Conservation (phyloP, 2,113 vertebrate species). For the Rafetus swinhoei region DNA sequence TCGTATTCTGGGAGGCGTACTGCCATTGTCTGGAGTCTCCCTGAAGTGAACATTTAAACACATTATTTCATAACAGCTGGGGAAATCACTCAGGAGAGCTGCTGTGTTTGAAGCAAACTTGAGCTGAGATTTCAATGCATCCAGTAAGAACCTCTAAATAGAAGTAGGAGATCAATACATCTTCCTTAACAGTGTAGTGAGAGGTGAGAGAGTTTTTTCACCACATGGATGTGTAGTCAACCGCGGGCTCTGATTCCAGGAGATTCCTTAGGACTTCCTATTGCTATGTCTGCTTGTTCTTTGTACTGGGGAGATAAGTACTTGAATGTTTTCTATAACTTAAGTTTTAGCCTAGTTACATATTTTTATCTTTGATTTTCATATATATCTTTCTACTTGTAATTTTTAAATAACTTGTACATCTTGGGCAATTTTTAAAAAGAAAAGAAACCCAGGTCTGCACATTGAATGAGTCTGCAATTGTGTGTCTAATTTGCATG, state of each 20-base stretch:
- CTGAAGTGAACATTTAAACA: slow-evolving; percentile 59
- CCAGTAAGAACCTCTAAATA: slow-evolving; percentile 44
- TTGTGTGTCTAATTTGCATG: accelerated
- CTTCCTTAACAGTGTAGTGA: background rate
- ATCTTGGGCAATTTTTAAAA: background rate
- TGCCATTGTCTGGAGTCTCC: slow-evolving; percentile 61
- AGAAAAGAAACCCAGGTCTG: background rate
- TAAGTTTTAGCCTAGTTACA: background rate
- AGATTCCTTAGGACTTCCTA: background rate
- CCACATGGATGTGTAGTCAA: background rate
- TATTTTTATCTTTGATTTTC: background rate
- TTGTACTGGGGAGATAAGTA: background rate
- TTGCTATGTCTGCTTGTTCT: background rate
- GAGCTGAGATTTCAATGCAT: slow-evolving; percentile 55
- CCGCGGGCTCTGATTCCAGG: background rate
- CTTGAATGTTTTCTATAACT: background rate
- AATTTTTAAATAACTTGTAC: background rate
- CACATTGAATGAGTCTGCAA: background rate
- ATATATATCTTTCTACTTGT: background rate
- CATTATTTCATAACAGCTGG: slow-evolving; percentile 53
- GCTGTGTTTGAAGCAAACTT: slow-evolving; percentile 59
- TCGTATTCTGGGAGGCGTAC: slow-evolving; percentile 63
- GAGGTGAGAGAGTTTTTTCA: background rate
- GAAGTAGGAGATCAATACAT: slow-evolving; percentile 20
- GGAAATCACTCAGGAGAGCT: slow-evolving; percentile 54